Base-by-base conservation (phyloP, 2,888 invertebrate species). In the Cyclophora punctaria region DNA sequence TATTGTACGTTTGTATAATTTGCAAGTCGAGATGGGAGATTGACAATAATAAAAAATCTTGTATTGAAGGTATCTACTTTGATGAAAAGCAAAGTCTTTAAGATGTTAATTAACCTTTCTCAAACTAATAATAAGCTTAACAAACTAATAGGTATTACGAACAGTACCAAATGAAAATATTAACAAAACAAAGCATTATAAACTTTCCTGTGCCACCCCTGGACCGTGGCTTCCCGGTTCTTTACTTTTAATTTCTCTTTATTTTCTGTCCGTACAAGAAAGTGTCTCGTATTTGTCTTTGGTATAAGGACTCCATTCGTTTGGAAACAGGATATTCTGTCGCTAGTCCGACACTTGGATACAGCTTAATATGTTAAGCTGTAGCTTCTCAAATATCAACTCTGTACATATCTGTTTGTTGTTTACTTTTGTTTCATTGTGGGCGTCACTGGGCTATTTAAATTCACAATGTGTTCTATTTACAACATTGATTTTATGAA, bases 181-280 rank as follows among this genome's bases (percentile, higher is more conserved):
- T 5, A 44, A 34, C 33, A 44, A 34, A 44, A 44, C 42, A 20
- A 44, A 34, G 33, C 34, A 6, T 7, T 7, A 6, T 5, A 44
- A 7, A 20, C 4, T 5, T 44, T 20, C 20, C 44, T 2, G 5
- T 50, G 62, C 3, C 73, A 80, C 45, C 83, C 82, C 80, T 83
- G 59, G 5, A 35, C 35, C 37, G 45, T 52, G 52, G 58, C 64
- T 59, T 20, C 20, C 65, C 56, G 62, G 60, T 71, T 70, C 71
- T 71, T 78, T 78, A 78, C 75, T 81, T 83, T 83, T 84, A 83
- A 84, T 84, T 80, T 78, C 68, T 75, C 75, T 75, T 78, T 78
- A 79, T 79, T 80, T 80, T 72, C 73, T 69, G 71, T 74, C 69
- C 64, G 67, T 67, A 66, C 73, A 65, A 67, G 71, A 69, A 67